A percentile compares a stretch with the other conserved stretches of the same genome.
Conservation (phyloP, 2,797 vertebrate species). For the Petrocephalus sullivani region DNA sequence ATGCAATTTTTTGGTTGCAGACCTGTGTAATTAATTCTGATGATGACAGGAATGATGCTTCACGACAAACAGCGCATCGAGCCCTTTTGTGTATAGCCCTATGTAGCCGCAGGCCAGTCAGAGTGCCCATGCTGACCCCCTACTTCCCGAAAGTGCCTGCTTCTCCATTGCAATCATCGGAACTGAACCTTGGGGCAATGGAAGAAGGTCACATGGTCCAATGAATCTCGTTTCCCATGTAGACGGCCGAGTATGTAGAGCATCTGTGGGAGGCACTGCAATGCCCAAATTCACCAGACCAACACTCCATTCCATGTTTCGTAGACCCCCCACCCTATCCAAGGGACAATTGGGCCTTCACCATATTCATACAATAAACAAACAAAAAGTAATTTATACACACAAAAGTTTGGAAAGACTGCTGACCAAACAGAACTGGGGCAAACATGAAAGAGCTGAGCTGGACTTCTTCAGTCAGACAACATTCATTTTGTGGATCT, state of each 20-base stretch:
- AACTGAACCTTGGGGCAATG: background rate
- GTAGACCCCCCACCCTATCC: background rate
- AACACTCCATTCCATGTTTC: background rate
- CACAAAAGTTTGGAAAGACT: constrained; percentile 29
- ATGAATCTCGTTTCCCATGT: background rate
- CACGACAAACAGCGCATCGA: background rate
- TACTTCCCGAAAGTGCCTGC: background rate
- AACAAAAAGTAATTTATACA: background rate
- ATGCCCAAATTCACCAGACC: background rate
- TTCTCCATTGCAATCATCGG: background rate
- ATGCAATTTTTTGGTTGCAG: too few relatives aligned
- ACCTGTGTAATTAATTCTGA: background rate
- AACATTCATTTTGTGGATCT: constrained; percentile 33
- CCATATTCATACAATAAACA: constrained; percentile 16
- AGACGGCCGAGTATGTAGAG: background rate
- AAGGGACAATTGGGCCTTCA: background rate
- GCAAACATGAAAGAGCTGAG: constrained; percentile 29
- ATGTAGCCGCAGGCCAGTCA: background rate
- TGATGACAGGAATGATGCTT: background rate
- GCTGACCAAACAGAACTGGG: constrained; percentile 32
- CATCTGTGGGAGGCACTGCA: background rate
- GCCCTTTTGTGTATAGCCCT: background rate
- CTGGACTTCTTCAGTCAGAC: constrained; percentile 23
- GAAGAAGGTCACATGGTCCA: background rate
- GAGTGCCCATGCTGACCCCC: background rate